phyloP scores from a whole-genome alignment of 2,113 vertebrate genomes.

The Stomatorhinus ivindoensis region DNA sequence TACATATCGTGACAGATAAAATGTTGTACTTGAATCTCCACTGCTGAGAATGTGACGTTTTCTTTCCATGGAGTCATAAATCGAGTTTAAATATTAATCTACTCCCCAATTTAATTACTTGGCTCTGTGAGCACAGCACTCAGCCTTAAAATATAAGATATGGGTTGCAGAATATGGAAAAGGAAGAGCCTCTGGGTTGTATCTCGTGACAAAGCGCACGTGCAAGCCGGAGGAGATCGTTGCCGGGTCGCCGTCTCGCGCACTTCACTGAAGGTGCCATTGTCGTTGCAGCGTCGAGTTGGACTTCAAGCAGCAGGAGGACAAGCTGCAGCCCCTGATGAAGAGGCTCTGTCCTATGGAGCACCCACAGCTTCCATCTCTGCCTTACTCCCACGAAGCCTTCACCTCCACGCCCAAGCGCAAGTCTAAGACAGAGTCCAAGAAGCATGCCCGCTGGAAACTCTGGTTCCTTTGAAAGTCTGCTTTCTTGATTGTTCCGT shows the following conservation, averaged over 20 bases:
- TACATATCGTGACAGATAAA: not conserved
- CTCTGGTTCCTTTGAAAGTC: slow-evolving; percentile 93
- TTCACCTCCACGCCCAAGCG: slow-evolving; percentile 92
- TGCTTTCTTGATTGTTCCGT: not conserved
- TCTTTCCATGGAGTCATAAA: not conserved
- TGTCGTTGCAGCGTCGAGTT: slow-evolving; percentile 78
- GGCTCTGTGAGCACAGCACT: not conserved
- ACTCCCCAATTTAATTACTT: not conserved
- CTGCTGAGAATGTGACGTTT: not conserved
- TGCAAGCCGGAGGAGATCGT: not conserved
- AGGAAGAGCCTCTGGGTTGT: not conserved
- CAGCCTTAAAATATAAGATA: not conserved
- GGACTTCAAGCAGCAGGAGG: slow-evolving; percentile 98
- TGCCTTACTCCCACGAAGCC: slow-evolving; percentile 92
- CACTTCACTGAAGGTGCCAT: not conserved
- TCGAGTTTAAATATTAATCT: slow-evolving; percentile 4
- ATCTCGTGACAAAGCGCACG: not conserved
- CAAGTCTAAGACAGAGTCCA: slow-evolving; percentile 97
- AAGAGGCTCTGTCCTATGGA: slow-evolving; percentile 82
- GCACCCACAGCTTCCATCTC: slow-evolving; percentile 77
- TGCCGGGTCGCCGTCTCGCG: not conserved
- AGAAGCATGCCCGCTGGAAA: slow-evolving; percentile 98
- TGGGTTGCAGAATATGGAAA: not conserved
- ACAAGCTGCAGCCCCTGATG: slow-evolving; percentile 93
- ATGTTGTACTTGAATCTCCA: not conserved